phyloP scores from a whole-genome alignment of 2,888 invertebrate genomes.

The Callosobruchus maculatus region DNA sequence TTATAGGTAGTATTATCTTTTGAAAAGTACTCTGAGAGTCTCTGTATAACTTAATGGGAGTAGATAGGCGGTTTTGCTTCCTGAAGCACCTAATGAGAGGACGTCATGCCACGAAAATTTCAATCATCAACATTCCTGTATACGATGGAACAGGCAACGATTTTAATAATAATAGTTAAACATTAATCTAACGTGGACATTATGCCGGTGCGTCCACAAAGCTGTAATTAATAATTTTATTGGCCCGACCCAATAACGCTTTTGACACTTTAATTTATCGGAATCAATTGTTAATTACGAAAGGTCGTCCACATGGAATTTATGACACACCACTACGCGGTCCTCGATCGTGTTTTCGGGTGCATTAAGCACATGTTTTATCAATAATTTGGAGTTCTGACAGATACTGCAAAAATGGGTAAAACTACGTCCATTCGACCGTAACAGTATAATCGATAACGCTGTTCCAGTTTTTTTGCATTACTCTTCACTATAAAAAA shows the following conservation, averaged over 20 bases:
- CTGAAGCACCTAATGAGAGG: too few relatives aligned
- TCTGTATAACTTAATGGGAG: too few relatives aligned
- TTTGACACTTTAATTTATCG: background rate
- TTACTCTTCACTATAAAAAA: too few relatives aligned
- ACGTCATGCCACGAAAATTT: too few relatives aligned
- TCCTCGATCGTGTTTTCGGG: background rate
- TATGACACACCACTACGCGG: background rate
- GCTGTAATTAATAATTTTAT: background rate
- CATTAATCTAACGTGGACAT: background rate
- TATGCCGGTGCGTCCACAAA: background rate
- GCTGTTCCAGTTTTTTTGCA: background rate
- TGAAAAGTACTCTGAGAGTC: too few relatives aligned
- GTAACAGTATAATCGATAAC: background rate
- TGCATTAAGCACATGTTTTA: background rate
- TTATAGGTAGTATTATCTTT: too few relatives aligned
- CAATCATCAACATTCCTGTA: background rate
- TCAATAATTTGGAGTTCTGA: background rate
- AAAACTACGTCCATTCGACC: background rate
- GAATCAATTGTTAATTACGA: background rate
- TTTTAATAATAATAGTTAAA: background rate
- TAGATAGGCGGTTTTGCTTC: too few relatives aligned
- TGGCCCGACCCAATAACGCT: background rate
- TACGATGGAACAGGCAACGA: background rate
- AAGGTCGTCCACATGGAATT: background rate
- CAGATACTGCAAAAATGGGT: background rate